phyloP scores from a whole-genome alignment of 1,140 invertebrate genomes.

The Delia radicum region DNA sequence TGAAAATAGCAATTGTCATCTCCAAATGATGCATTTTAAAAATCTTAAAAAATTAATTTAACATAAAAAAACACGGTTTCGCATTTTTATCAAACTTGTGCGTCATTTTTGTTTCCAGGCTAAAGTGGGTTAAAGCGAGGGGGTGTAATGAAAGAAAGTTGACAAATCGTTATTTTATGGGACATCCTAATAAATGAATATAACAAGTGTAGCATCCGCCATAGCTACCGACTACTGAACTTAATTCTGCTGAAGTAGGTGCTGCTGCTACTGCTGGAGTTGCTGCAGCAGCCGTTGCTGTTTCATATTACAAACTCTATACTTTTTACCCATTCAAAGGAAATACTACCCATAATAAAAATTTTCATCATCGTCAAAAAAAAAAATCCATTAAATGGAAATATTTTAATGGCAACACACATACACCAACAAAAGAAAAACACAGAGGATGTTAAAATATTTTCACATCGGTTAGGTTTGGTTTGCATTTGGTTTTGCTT shows the following conservation, averaged over 20 bases:
- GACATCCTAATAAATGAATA: not conserved
- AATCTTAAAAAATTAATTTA: too few relatives aligned
- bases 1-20: too few relatives aligned
- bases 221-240: not conserved
- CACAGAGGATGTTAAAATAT: not conserved
- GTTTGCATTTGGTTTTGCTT: not conserved
- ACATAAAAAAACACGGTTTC: too few relatives aligned
- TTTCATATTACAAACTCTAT: too few relatives aligned
- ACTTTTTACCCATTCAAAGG: not conserved
- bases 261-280: not conserved
- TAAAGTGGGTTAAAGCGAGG: too few relatives aligned
- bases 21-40: too few relatives aligned
- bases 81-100: too few relatives aligned
- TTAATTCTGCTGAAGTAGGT: not conserved
- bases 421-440: not conserved
- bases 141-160: too few relatives aligned
- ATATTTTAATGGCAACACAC: not conserved
- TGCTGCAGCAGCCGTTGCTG: too few relatives aligned
- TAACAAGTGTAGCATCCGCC: too few relatives aligned
- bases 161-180: not conserved
- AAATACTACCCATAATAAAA: not conserved
- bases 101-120: too few relatives aligned
- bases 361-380: not conserved
- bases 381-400: not conserved
- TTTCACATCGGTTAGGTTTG: not conserved